Base-by-base conservation (phyloP, 2,113 vertebrate species). In the Platanista minor region DNA sequence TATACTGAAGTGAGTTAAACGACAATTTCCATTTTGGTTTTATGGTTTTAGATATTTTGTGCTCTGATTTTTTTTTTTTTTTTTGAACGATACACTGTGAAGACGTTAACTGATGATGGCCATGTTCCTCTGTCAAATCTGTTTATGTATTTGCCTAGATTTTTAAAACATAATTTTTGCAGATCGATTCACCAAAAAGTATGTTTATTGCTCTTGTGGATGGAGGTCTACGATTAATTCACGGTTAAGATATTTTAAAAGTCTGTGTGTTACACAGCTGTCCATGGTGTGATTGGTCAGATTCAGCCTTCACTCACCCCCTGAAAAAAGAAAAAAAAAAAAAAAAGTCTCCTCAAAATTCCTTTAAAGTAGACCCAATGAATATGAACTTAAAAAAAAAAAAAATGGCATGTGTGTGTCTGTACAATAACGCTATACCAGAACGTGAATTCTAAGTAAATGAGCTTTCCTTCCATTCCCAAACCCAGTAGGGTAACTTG, bases 391-490 rank as follows among this genome's bases (percentile, higher is more conserved):
- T 81, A 2, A 52, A 8, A 64, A 83, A 3, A 52, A 8, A 64
- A 83, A 36, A 54, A 78, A 67, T 23, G 20, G 17, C 39, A 33
- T 14, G 10, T 43, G 15, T 69, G 1, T 33, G 21, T 77, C 52
- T 81, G 20, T 91, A 46, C 78, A 80, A 39, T 66, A 75, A 87
- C 5, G 8, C 80, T 75, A 36, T 54, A n/a, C 59, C 52, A 92
- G 96, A 95, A 78, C 39, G 69, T 83, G 82, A 95, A 86, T 89
- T 75, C 2, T 87, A 46, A 69, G 27, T 2, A 54, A 94, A 43
- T 94, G 62, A 52, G 94, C 39, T 94, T 41, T 77, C 95, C 78
- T 98, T 41, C 90, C 52, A 95, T 8, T 14, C 23, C 1, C 71
- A 36, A 83, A 92, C 11, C 0, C 91, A 88, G 64, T 49, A 92